A percentile compares a stretch with the other conserved stretches of the same genome.
phyloP scores from a whole-genome alignment of 2,888 invertebrate genomes.

The Dendrolimus pini region DNA sequence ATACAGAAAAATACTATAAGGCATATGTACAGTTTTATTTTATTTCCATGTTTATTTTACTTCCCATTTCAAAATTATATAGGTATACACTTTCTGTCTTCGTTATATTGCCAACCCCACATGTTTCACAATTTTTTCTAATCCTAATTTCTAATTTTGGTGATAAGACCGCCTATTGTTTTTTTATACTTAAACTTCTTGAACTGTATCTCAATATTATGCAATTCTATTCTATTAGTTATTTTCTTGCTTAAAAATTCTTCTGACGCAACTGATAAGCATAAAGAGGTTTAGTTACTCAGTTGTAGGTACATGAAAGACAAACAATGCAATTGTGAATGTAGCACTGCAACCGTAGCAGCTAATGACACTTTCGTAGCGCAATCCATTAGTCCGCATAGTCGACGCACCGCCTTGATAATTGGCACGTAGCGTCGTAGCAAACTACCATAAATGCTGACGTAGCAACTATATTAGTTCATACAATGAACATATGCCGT shows the following conservation, averaged over 20 bases:
- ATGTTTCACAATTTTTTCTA: too few relatives aligned
- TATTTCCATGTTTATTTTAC: too few relatives aligned
- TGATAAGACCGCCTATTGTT: too few relatives aligned
- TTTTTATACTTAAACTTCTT: too few relatives aligned
- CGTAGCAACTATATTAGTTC: not conserved
- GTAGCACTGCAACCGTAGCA: not conserved
- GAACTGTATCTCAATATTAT: not conserved
- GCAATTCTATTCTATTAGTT: not conserved
- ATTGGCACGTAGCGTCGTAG: not conserved
- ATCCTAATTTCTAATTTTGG: too few relatives aligned
- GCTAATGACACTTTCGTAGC: not conserved
- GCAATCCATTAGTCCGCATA: not conserved
- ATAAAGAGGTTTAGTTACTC: not conserved
- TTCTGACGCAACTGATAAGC: not conserved
- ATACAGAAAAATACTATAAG: too few relatives aligned
- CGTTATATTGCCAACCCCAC: too few relatives aligned
- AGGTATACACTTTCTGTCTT: too few relatives aligned
- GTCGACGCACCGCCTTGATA: not conserved
- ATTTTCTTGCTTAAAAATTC: not conserved
- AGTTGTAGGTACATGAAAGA: not conserved
- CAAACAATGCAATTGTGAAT: conserved; percentile 1
- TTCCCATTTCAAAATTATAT: too few relatives aligned
- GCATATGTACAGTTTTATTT: too few relatives aligned
- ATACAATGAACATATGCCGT: not conserved
- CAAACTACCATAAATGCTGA: not conserved